phyloP scores from a whole-genome alignment of 2,888 invertebrate species.

The Ditula angustiorana region DNA sequence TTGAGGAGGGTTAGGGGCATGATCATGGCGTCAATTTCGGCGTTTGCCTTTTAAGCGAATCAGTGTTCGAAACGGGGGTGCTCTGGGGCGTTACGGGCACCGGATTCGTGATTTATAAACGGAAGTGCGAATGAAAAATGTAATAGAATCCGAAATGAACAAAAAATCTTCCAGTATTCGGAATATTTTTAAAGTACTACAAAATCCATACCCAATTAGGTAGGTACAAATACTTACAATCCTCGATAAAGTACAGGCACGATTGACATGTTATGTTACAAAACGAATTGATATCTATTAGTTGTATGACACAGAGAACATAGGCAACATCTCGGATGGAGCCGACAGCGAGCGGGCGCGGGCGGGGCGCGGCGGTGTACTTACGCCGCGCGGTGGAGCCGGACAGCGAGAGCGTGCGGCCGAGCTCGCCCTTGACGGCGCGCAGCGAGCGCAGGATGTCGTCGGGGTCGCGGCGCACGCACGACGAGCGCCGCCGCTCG shows the following conservation, averaged over 20 bases:
- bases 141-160: constrained; percentile 20
- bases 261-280: constrained; percentile 2
- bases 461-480: constrained; percentile 93
- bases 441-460: constrained; percentile 93
- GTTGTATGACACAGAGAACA: not conserved
- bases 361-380: constrained; percentile 65
- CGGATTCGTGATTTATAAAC: constrained; percentile 16
- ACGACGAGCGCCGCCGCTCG: constrained; percentile 92
- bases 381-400: constrained; percentile 90
- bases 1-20: constrained; percentile 57
- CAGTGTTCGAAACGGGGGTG: constrained; percentile 27
- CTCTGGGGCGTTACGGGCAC: constrained; percentile 16
- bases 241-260: constrained; percentile 4
- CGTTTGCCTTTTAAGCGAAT: constrained; percentile 28
- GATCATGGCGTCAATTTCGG: constrained; percentile 48
- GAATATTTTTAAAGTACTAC: not conserved
- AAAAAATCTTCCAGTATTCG: constrained; percentile 8
- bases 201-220: not conserved
- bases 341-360: not conserved
- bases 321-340: not conserved
- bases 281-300: constrained; percentile 2
- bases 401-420: constrained; percentile 92
- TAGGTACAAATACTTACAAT: constrained; percentile 6
- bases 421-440: constrained; percentile 92
- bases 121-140: constrained; percentile 29